Percentiles rank a stretch among this genome's conserved stretches.
Evolutionary conservation across 2,888 invertebrate species (phyloP).

Genomic region (Caenorhabditis panamensis): DNA sequence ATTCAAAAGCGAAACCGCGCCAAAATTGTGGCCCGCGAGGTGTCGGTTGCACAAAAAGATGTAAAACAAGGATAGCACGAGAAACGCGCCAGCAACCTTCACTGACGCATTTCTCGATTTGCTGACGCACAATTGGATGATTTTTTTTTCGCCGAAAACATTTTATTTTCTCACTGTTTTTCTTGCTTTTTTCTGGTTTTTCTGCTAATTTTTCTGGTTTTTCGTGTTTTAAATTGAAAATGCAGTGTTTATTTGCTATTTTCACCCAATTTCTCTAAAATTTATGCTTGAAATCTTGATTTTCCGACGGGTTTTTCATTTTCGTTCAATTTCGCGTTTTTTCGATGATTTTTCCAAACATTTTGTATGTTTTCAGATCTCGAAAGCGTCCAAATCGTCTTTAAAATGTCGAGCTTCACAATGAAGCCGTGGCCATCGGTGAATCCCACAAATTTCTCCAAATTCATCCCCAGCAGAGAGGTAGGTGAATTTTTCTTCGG

Average conservation of each 20-base stretch:
- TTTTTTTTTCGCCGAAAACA: neutral
- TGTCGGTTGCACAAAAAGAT: too few species aligned
- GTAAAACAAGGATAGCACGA: too few species aligned
- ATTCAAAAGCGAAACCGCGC: too few species aligned
- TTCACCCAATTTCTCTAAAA: neutral
- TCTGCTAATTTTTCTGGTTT: too few species aligned
- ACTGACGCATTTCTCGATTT: neutral
- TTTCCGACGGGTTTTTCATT: neutral
- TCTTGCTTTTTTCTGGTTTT: too few species aligned
- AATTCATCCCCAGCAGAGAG: conserved; percentile 5
- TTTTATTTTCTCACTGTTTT: neutral
- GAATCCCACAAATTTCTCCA: conserved; percentile 36
- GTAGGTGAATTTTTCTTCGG: neutral
- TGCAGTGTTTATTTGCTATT: neutral
- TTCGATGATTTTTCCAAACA: too few species aligned
- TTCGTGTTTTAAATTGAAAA: too few species aligned
- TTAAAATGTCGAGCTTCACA: conserved; percentile 32
- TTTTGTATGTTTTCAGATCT: too few species aligned
- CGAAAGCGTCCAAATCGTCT: too few species aligned
- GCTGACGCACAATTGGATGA: neutral
- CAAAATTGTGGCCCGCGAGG: too few species aligned
- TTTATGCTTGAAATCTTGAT: neutral
- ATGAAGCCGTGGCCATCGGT: conserved; percentile 19
- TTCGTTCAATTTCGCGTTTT: neutral
- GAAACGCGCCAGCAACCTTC: neutral